A percentile compares a stretch with the other conserved stretches of the same genome.
Evolutionary conservation across 2,888 invertebrate species (phyloP).

Genomic region (Ophion slaviceki): DNA sequence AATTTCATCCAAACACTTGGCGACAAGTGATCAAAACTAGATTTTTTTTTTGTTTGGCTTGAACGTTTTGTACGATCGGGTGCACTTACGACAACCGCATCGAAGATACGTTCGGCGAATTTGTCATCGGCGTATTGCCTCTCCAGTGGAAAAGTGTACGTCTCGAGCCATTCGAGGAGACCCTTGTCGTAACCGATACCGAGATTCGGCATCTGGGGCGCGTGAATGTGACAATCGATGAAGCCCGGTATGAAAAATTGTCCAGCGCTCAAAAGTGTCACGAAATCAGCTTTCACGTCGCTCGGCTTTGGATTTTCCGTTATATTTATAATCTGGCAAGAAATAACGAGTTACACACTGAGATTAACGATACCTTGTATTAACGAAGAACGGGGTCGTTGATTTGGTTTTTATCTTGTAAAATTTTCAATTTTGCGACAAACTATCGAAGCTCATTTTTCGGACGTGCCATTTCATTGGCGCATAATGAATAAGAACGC

Average conservation of each 20-base stretch:
- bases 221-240: slow-evolving; percentile 95
- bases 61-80: not conserved
- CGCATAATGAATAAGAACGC: too few relatives aligned
- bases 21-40: too few relatives aligned
- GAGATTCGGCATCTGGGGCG: slow-evolving; percentile 94
- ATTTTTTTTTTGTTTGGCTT: not conserved
- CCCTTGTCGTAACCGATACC: slow-evolving; percentile 93
- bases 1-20: too few relatives aligned
- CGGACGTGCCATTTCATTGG: too few relatives aligned
- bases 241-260: slow-evolving; percentile 95
- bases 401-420: not conserved
- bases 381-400: too few relatives aligned
- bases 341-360: not conserved
- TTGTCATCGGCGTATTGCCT: slow-evolving; percentile 87
- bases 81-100: slow-evolving; percentile 90
- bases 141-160: slow-evolving; percentile 94
- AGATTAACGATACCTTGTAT: not conserved
- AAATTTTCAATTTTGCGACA: not conserved
- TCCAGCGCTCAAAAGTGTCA: slow-evolving; percentile 72
- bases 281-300: slow-evolving; percentile 60
- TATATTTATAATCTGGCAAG: slow-evolving; percentile 73
- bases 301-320: slow-evolving; percentile 67
- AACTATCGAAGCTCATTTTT: not conserved
- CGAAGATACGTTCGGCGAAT: slow-evolving; percentile 90
- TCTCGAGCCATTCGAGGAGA: slow-evolving; percentile 93